A percentile compares a stretch with the other conserved stretches of the same genome.
Evolutionary conservation across 2,113 vertebrate genomes (phyloP).

Genomic region (Gadus chalcogrammus): DNA sequence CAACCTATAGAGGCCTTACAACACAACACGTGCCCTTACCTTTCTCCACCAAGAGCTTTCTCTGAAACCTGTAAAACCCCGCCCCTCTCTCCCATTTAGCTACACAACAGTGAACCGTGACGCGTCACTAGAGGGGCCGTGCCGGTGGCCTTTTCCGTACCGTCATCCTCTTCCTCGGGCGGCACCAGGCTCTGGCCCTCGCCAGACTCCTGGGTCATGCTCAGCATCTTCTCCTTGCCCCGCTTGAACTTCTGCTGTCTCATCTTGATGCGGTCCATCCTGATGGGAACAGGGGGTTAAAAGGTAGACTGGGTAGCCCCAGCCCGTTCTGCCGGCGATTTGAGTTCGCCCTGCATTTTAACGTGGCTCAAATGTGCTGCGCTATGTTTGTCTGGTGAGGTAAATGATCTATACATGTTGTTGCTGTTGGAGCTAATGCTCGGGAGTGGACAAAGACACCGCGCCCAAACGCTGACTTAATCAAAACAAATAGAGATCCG

Average conservation of each 20-base stretch:
- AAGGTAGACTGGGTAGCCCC: conserved; percentile 25
- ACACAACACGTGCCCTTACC: neutral
- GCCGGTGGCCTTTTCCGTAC: conserved; percentile 64
- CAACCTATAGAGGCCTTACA: neutral
- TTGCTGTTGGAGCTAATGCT: too few species aligned
- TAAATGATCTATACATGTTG: too few species aligned
- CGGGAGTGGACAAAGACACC: conserved; percentile 36
- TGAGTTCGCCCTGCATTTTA: too few species aligned
- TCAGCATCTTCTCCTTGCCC: conserved; percentile 95
- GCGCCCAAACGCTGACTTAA: conserved; percentile 20
- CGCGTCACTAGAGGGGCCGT: neutral
- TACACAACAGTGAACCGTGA: neutral
- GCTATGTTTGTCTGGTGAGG: too few species aligned
- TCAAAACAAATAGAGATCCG: conserved; percentile 26
- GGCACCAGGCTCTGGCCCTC: conserved; percentile 77
- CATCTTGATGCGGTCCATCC: conserved; percentile 98
- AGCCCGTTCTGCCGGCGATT: too few species aligned
- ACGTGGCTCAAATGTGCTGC: too few species aligned
- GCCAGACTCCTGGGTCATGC: conserved; percentile 84
- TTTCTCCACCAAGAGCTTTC: neutral
- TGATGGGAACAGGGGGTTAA: conserved; percentile 66
- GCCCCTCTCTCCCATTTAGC: neutral
- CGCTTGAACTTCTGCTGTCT: conserved; percentile 97
- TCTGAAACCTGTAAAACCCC: neutral
- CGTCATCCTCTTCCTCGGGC: conserved; percentile 79